Evolutionary conservation across 2,888 invertebrate genomes (phyloP), one percentile per base, ranked within the genome.

Genomic region (Parasteatoda lunata): DNA sequence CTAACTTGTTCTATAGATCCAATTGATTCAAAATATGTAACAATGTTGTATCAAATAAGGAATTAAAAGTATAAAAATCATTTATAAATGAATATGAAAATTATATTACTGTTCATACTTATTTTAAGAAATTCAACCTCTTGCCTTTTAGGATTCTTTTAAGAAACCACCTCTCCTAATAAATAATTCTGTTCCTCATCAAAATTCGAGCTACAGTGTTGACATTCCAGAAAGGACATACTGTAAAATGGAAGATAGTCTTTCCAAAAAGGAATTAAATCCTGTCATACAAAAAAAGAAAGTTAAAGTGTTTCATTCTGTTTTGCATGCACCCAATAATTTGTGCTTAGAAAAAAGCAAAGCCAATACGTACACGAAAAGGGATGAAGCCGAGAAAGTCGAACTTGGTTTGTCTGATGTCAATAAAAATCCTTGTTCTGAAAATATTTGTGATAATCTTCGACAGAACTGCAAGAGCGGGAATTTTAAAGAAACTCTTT

Each of bases 201-300:
- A 30, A 30, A 30, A 30, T 30, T 30, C 30, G 1, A 1, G 30
- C 30, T 1, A 30, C 30, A 30, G 30, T 30, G 30, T n/a, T 59
- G 59, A 13, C 51, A 48, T 84, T 51, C 84, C 84, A 51, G 68
- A 78, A 59, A 73, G 78, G 75, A 84, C 78, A 4, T 75, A 78
- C 59, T 54, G 47, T 9, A 84, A 79, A 52, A 68, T 68, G 6
- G n/a, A 13, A 15, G 7, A 68, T 3, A 30, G 4, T 45, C 9
- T 9, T 9, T 30, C 66, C 66, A 68, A 9, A 68, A 15, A 68
- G n/a, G 45, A 68, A 13, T 15, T 45, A 45, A 68, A 9, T 30
- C 45, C 30, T 5, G 4, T 9, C 5, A 66, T 5, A 7, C 15
- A 66, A 45, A 30, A 9, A 66, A 5, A 15, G 66, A 30, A 30